phyloP scores from a whole-genome alignment of 2,888 invertebrate species.

The Hypercompe scribonia region DNA sequence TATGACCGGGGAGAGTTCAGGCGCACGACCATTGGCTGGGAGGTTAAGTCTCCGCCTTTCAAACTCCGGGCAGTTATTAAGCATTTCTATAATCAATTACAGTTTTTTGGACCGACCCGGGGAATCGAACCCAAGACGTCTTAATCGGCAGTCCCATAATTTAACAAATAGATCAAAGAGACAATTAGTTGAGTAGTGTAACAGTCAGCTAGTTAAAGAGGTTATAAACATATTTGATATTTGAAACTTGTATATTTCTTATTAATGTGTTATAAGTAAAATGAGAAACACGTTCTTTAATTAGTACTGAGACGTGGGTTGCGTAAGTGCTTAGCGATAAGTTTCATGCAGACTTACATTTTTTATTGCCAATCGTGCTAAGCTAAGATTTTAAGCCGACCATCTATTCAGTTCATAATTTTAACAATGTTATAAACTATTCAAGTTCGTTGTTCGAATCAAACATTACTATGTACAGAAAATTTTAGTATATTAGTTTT shows the following conservation, averaged over 20 bases:
- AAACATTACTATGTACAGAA: not conserved
- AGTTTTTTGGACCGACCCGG: no score
- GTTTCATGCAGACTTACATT: conserved; percentile 13
- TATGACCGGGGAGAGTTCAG: no score
- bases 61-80: no score
- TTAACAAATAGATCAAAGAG: no score
- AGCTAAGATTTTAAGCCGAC: not conserved
- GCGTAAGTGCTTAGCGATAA: conserved; percentile 26
- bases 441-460: not conserved
- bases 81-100: no score
- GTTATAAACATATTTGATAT: not conserved
- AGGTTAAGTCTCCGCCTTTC: no score
- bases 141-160: no score
- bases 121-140: no score
- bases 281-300: conserved; percentile 13
- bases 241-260: conserved; percentile 25
- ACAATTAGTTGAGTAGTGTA: no score
- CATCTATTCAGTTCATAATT: not conserved
- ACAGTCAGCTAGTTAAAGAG: not conserved
- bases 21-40: no score
- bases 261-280: conserved; percentile 17
- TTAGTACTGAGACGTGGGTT: conserved; percentile 12
- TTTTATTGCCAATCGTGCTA: not conserved
- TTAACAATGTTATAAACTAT: not conserved
- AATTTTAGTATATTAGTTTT: not conserved